phyloP scores from a whole-genome alignment of 1,140 invertebrate species.

The Delia radicum region DNA sequence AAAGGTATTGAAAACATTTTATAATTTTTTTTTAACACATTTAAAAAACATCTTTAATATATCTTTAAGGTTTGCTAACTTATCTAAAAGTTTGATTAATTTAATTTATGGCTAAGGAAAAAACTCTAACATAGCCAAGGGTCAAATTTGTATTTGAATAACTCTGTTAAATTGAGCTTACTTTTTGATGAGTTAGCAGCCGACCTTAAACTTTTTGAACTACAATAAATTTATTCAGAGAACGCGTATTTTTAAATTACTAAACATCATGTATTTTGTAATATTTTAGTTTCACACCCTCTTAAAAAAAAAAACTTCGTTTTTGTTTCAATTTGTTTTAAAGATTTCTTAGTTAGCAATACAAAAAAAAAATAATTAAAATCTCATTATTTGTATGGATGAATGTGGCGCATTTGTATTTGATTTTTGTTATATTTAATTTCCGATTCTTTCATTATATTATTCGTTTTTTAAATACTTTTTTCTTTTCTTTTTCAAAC shows the following conservation, averaged over 20 bases:
- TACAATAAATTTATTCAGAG: too few relatives aligned
- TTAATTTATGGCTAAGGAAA: too few relatives aligned
- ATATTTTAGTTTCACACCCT: neutral
- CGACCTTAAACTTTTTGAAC: too few relatives aligned
- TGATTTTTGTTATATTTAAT: slow-evolving; percentile 6
- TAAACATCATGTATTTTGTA: neutral
- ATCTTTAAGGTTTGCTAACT: too few relatives aligned
- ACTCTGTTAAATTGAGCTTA: too few relatives aligned
- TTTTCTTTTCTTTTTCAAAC: neutral
- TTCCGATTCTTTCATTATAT: neutral
- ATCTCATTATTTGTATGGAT: slow-evolving; percentile 31
- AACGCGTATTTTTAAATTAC: neutral
- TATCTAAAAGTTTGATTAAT: too few relatives aligned
- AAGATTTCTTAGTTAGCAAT: neutral
- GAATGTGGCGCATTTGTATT: slow-evolving; percentile 29
- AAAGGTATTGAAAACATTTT: too few relatives aligned
- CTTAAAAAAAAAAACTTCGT: neutral
- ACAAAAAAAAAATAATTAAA: neutral
- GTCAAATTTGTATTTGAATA: too few relatives aligned
- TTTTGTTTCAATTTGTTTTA: neutral
- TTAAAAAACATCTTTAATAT: too few relatives aligned
- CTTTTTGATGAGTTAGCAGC: too few relatives aligned
- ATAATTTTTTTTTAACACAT: too few relatives aligned
- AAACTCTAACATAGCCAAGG: too few relatives aligned
- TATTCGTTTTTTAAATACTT: neutral